phyloP scores from a whole-genome alignment of 2,113 vertebrate genomes.

The Xiphophorus hellerii region DNA sequence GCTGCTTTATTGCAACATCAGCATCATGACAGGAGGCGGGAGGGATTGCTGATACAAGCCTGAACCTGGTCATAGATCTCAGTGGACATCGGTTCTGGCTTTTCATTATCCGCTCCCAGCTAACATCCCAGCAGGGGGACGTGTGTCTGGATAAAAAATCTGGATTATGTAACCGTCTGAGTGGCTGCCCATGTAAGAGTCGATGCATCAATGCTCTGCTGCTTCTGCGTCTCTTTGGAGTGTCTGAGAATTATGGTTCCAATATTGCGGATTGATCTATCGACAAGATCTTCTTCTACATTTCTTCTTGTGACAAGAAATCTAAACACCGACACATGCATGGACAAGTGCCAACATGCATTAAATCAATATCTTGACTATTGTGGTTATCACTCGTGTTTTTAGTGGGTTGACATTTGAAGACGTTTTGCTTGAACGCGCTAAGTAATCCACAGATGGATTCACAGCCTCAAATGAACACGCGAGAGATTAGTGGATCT shows the following conservation, averaged over 20 bases:
- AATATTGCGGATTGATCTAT: constrained; percentile 34
- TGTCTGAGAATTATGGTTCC: constrained; percentile 10
- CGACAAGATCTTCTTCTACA: constrained; percentile 11
- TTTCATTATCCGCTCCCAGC: constrained; percentile 55
- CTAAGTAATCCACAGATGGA: constrained; percentile 9
- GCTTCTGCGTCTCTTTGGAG: constrained; percentile 26
- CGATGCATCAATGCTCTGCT: constrained; percentile 41
- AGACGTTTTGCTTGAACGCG: background rate
- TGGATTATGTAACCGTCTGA: constrained; percentile 67
- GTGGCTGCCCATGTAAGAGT: constrained; percentile 36
- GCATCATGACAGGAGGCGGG: constrained; percentile 30
- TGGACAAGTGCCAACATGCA: constrained; percentile 14
- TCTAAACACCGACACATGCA: constrained; percentile 20
- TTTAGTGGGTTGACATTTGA: constrained; percentile 11
- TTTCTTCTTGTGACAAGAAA: constrained; percentile 37
- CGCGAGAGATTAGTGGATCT: constrained; percentile 57
- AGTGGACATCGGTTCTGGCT: constrained; percentile 55
- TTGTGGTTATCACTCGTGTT: constrained; percentile 10
- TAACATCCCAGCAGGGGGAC: constrained; percentile 32
- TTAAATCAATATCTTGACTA: constrained; percentile 26
- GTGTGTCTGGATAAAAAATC: constrained; percentile 56
- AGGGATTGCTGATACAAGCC: constrained; percentile 24
- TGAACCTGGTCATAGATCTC: constrained; percentile 60
- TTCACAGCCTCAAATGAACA: constrained; percentile 46
- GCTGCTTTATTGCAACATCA: constrained; percentile 56